Base-by-base conservation (phyloP, 1,140 invertebrate species). In the Sarcophaga peregrina region DNA sequence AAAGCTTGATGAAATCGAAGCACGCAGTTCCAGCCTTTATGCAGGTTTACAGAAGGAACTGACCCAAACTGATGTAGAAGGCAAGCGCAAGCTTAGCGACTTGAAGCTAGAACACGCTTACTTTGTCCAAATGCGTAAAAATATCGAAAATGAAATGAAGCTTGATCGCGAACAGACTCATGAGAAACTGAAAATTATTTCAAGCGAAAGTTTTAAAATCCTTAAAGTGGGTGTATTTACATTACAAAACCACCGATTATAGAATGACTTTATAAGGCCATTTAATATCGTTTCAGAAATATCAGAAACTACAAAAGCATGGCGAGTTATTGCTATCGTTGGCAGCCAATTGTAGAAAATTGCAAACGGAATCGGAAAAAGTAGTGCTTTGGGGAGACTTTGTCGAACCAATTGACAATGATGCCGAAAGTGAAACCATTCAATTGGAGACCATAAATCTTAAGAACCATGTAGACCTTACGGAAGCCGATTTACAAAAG, bases 361-460 rank as follows among this genome's bases (percentile, higher is more conserved):
- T 88, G 5, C 88, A 90, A 82, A 90, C 88, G 1, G 86, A 90
- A 62, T 83, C 86, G 1, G 88, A 90, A 58, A 90, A 90, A 58
- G 84, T 90, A 15, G 84, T 88, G 10, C 48, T 72, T 1, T 82
- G 50, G 47, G 58, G 54, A 17, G 48, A 75, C 86, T 86, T 86
- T n/a, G 84, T 85, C 8, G 86, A 89, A 62, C 45, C 86, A 0
- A 62, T 84, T 8, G 37, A 84, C 3, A 75, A 83, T 58, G 73
- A 86, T n/a, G 68, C 75, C 0, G 37, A 72, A 3, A 25, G 84
- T 0, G 45, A 83, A 25, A 8, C 82, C 2, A 88, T 89, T 20
- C 75, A 76, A 8, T 37, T 90, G 5, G 20, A 88, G 54, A 85
- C 86, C 0, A n/a, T 89, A 1, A 85, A 86, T 80, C 72, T 89